These are phyloP conservation scores for Mycalesis mineus DNA, from an alignment of 2,888 invertebrate genomes.

Conservation along the genomic window DNA sequence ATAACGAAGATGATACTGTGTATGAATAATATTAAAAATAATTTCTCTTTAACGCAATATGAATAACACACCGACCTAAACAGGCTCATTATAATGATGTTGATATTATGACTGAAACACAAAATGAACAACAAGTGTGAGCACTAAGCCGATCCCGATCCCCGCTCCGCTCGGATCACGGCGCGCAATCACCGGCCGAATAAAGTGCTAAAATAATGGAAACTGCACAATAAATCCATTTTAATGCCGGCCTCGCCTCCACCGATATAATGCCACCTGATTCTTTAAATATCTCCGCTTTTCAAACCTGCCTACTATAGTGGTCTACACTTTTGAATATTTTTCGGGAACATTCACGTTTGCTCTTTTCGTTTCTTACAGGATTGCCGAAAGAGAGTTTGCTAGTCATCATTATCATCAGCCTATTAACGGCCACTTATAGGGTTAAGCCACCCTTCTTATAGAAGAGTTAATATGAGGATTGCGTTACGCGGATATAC, in stretches of 20 bases:
- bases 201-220: constrained; percentile 28
- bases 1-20: no score
- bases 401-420: no score
- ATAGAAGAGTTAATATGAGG: no score
- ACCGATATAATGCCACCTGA: background rate
- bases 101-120: background rate
- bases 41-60: no score
- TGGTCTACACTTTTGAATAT: background rate
- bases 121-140: background rate
- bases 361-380: background rate
- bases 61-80: no score
- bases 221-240: constrained; percentile 26
- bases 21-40: no score
- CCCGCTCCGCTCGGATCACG: constrained; percentile 11
- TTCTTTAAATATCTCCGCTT: background rate
- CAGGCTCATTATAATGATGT: no score
- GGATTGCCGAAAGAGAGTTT: no score
- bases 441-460: no score
- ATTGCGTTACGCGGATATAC: no score
- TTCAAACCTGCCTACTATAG: background rate
- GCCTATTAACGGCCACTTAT: no score
- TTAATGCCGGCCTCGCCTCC: constrained; percentile 23
- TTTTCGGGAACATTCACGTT: background rate
- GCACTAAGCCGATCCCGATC: constrained; percentile 11
- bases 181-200: constrained; percentile 15